A percentile compares a stretch with the other conserved stretches of the same genome.
Evolutionary conservation across 2,888 invertebrate genomes (phyloP).

Genomic region (Macrosiphum euphorbiae): DNA sequence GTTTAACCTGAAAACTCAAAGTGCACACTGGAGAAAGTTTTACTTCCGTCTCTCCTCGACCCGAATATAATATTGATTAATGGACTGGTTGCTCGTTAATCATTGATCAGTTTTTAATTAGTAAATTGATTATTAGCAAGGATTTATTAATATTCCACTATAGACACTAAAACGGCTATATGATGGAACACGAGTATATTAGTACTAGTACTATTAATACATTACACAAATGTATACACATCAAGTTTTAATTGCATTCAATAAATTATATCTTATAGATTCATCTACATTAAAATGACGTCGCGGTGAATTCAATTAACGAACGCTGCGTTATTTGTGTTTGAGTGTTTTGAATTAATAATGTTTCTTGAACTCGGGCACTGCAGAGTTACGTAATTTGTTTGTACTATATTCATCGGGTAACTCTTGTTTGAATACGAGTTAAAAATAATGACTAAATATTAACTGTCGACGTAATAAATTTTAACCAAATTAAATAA

Average conservation of each 20-base stretch:
- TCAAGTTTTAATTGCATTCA: constrained; percentile 14
- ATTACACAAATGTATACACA: background rate
- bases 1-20: constrained; percentile 17
- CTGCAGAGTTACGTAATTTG: constrained; percentile 7
- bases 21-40: constrained; percentile 31
- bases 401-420: background rate
- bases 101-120: background rate
- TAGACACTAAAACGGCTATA: background rate
- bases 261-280: constrained; percentile 34
- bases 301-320: constrained; percentile 22
- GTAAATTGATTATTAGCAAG: constrained; percentile 7
- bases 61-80: constrained; percentile 2
- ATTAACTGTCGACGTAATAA: background rate
- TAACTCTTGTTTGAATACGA: background rate
- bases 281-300: constrained; percentile 21
- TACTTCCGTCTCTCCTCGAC: background rate
- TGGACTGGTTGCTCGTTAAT: background rate
- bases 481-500: constrained; percentile 34
- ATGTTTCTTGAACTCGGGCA: constrained; percentile 20
- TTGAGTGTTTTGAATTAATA: constrained; percentile 42
- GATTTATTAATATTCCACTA: background rate
- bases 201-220: constrained; percentile 11
- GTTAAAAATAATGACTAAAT: constrained; percentile 25
- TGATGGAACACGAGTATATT: background rate
- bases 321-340: constrained; percentile 6